A percentile compares a stretch with the other conserved stretches of the same genome.
These are phyloP conservation scores for Dipodomys stephensi DNA, from an alignment of 2,113 vertebrate genomes.

Conservation along the genomic window DNA sequence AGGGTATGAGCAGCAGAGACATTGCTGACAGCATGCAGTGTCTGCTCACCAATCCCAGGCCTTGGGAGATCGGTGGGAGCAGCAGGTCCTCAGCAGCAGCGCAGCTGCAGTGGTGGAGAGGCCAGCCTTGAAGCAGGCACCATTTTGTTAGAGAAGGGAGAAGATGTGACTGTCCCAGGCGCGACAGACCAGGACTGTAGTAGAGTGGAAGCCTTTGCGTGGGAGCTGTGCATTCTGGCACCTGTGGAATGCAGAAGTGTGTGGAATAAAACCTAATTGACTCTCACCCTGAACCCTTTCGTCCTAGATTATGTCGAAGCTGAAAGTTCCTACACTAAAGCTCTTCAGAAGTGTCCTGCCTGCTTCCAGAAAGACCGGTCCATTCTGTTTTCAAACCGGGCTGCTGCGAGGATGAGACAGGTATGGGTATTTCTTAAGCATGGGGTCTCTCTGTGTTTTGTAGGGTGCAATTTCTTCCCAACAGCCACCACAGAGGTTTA, in stretches of 20 bases:
- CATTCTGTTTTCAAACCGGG: constrained; percentile 93
- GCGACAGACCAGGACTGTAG: not conserved
- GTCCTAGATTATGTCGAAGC: constrained; percentile 89
- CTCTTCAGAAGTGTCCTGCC: constrained; percentile 89
- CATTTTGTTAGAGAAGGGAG: not conserved
- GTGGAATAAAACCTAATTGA: not conserved
- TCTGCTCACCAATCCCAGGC: not conserved
- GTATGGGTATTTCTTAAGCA: constrained; percentile 78
- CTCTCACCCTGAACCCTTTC: not conserved
- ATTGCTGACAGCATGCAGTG: not conserved
- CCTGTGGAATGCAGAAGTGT: not conserved
- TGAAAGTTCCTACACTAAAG: constrained; percentile 89
- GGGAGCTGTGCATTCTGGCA: not conserved
- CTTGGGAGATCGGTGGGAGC: not conserved
- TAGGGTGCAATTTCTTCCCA: constrained; percentile 19
- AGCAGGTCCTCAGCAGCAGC: no score
- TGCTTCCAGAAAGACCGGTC: constrained; percentile 91
- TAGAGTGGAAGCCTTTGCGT: no score
- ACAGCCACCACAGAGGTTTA: not conserved
- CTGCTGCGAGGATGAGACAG: constrained; percentile 93
- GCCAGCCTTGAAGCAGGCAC: not conserved
- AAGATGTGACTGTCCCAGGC: not conserved
- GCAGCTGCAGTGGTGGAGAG: no score
- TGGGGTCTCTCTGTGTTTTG: not conserved
- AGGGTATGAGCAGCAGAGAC: not conserved